Conservation (phyloP, 2,888 invertebrate genomes). For the Mesorhabditis belari region DNA sequence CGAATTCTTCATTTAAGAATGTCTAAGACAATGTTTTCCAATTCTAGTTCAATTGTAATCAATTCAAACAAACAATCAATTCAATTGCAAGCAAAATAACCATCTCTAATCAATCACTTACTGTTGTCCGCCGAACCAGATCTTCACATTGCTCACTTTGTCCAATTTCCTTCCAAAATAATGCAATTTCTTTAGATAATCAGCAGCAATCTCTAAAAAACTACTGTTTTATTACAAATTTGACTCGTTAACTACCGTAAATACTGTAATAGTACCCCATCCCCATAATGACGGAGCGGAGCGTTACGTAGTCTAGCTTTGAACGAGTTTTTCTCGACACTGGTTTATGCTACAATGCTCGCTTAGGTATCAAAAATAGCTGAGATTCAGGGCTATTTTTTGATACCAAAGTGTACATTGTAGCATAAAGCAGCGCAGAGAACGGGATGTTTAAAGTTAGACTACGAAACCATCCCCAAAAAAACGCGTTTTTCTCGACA, state of each 20-base stretch:
- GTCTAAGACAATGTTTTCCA: background rate
- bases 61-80: background rate
- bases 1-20: background rate
- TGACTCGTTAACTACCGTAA: no score
- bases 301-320: no score
- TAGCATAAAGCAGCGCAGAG: no score
- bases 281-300: no score
- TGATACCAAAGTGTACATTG: background rate
- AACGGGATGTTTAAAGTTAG: no score
- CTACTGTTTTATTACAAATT: no score
- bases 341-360: background rate
- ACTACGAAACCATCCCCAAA: no score
- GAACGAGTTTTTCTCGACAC: no score
- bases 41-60: no score
- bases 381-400: no score
- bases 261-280: no score
- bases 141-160: slow-evolving; percentile 43
- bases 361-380: background rate
- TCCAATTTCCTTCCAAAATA: slow-evolving; percentile 49
- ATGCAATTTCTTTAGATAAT: slow-evolving; percentile 44
- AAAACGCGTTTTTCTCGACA: no score
- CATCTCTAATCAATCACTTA: slow-evolving; percentile 5
- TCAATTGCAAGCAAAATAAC: background rate
- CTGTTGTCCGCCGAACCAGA: slow-evolving; percentile 50
- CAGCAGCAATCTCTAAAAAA: slow-evolving; percentile 39